Evolutionary conservation across 2,888 invertebrate genomes (phyloP), one percentile per base, ranked within the genome.

Genomic region (Calameuta pallipes): DNA sequence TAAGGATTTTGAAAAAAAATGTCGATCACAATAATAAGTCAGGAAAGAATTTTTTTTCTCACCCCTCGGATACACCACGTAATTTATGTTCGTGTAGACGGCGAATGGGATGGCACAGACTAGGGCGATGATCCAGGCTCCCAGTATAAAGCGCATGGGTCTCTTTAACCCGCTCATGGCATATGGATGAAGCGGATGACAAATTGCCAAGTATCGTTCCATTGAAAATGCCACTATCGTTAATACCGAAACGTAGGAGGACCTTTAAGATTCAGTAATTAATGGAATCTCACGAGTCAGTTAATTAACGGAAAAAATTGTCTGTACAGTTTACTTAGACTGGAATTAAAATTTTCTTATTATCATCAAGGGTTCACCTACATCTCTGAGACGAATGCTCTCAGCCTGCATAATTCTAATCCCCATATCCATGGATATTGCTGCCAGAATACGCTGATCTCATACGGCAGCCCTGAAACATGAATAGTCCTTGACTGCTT

Each of bases 141-240:
- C 93, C 0, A 95, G 93, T 76, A 98, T 96, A 83, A 97, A 96
- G 82, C 95, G 93, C 37, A 96, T 91, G 0, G 97, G 97, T 11
- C 97, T 93, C 74, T 96, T 94, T 30, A 97, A 93, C 0, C 96
- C 96, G 0, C 96, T 95, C 94, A 97, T 96, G 68, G 95, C 95
- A 91, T 97, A 96, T 80, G 96, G 93, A 89, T 96, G 95, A 75
- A 98, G 92, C 0, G 98, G 98, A 90, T 97, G 96, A 89, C 97
- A 98, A 87, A 98, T 97, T 41, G 98, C 98, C 83, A 98, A 92
- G 92, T 97, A 97, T 31, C 98, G 94, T 92, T 98, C 98, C 92
- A 96, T 94, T 0, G 97, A 97, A 92, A 98, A 98, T 4, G 97
- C 96, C 73, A 97, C 96, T 85, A 98, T 97, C 36, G 97, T 98